Base-by-base conservation (phyloP, 2,113 vertebrate species). In the Odocoileus virginianus region DNA sequence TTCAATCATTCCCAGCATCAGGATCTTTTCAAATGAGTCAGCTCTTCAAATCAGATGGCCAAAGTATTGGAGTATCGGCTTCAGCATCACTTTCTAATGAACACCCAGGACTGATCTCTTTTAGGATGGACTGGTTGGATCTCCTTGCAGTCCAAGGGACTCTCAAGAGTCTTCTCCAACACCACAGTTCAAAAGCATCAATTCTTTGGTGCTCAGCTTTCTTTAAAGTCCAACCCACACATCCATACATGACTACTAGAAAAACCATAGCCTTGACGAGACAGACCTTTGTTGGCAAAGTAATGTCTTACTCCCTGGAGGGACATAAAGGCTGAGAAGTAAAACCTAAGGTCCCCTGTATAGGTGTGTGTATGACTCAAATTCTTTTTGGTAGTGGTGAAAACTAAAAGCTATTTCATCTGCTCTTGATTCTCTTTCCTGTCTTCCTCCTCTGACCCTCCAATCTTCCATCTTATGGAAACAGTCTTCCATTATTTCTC, bases 41-140 rank as follows among this genome's bases (percentile, higher is more conserved):
- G n/a, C 4, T 36, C 33, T 67, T 36, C 0, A 0, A n/a, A 67
- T 36, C 17, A 36, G n/a, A 19, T 71, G 17, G n/a, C 64, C 17
- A 36, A 71, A 71, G 64, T 71, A 71, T 21, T 71, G 64, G 17
- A 71, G n/a, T 71, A 23, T 71, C 9, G 36, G 17, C 17, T 36
- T 71, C 19, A 36, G 2, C n/a, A 71, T 71, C 64, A 71, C 64
- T 9, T 71, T 21, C 64, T 4, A 71, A 11, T 21, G 64, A 67
- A 21, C 9, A 21, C 4, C 17, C n/a, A 71, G 64, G 16, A 21
- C 64, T 71, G 9, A 71, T 0, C 2, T 67, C 64, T 17, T 67
- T 67, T 36, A 67, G 33, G 2, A 67, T 36, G 17, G 33, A 67
- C 17, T 36, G 19, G 17, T 36, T 71, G 0, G 64, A 71, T 36